Conservation (phyloP, 92 coral and sea anemone genomes). For the Actinostola sp. region DNA sequence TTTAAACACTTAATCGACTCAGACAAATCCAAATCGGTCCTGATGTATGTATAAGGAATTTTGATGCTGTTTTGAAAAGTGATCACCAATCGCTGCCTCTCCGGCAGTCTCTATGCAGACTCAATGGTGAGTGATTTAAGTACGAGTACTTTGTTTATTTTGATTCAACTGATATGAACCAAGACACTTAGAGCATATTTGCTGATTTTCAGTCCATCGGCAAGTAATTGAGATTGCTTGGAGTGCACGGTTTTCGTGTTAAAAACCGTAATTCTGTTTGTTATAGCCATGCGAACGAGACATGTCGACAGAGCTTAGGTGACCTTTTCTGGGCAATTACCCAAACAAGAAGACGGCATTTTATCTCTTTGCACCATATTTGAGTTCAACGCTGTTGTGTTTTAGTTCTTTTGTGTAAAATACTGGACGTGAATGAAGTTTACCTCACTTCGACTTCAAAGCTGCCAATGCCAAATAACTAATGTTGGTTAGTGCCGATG, state of each 20-base stretch:
- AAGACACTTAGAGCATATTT: not conserved
- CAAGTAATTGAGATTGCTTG: not conserved
- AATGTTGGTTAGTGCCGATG: not conserved
- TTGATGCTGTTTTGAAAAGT: not conserved
- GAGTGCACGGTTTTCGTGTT: not conserved
- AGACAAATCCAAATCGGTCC: not conserved
- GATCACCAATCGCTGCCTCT: not conserved
- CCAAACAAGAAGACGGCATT: not conserved
- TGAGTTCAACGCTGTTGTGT: not conserved
- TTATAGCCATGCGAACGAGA: not conserved
- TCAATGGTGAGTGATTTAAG: slow-evolving; percentile 1
- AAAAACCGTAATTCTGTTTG: not conserved
- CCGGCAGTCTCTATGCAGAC: not conserved
- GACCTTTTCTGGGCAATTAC: slow-evolving; percentile 1
- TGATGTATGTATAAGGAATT: slow-evolving; percentile 1
- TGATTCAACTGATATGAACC: not conserved
- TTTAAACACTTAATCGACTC: not conserved
- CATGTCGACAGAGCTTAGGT: not conserved
- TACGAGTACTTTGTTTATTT: not conserved
- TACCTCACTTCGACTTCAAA: not conserved
- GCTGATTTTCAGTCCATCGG: not conserved
- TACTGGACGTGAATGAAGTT: not conserved
- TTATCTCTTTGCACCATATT: not conserved
- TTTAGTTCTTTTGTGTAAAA: not conserved
- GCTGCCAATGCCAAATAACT: not conserved